Conservation (phyloP, 2,888 invertebrate species). For the Synergus laeviventris region DNA sequence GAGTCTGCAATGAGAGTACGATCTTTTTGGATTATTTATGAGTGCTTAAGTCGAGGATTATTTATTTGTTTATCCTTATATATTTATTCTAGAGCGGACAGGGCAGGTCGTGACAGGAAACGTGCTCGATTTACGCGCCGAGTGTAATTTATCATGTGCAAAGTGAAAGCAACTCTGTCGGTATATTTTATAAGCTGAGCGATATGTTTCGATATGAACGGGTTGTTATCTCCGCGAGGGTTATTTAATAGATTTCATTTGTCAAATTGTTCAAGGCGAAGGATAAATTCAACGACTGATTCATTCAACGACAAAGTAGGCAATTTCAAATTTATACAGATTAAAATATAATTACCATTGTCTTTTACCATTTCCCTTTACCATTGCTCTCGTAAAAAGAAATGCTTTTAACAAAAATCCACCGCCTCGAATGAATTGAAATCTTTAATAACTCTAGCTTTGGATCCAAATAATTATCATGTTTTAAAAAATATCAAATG, state of each 20-base stretch:
- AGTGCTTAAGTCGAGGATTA: not conserved
- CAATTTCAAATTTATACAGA: too few relatives aligned
- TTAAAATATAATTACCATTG: too few relatives aligned
- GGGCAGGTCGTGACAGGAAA: conserved; percentile 9
- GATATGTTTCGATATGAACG: conserved; percentile 52
- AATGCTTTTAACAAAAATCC: too few relatives aligned
- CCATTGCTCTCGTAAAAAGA: too few relatives aligned
- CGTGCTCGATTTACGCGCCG: conserved; percentile 49
- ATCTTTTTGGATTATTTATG: not conserved
- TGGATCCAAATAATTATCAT: too few relatives aligned
- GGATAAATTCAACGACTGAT: too few relatives aligned
- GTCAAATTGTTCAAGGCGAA: conserved; percentile 10
- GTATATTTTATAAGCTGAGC: conserved; percentile 54
- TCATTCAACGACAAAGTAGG: too few relatives aligned
- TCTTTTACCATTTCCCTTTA: too few relatives aligned
- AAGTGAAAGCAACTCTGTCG: conserved; percentile 54
- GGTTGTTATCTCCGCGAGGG: conserved; percentile 6
- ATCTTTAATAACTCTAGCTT: too few relatives aligned
- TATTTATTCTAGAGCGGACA: conserved; percentile 2
- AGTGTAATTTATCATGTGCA: conserved; percentile 50
- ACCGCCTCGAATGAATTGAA: too few relatives aligned
- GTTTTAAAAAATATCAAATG: too few relatives aligned
- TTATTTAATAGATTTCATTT: conserved; percentile 7
- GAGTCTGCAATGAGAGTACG: not conserved
- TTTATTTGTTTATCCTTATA: conserved; percentile 11